Conservation (phyloP, 2,113 vertebrate genomes). For the Vicugna pacos region DNA sequence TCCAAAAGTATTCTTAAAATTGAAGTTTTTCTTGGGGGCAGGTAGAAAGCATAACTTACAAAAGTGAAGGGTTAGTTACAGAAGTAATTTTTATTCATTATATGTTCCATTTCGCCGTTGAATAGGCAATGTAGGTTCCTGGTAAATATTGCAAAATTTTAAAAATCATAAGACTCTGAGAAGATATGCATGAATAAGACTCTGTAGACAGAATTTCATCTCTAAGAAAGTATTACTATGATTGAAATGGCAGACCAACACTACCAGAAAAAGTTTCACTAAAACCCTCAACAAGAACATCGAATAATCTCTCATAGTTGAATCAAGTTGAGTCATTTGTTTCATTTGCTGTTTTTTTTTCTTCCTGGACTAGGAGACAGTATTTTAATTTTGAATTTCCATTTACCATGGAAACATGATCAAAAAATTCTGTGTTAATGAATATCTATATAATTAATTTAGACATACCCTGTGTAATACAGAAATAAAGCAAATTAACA, state of each 20-base stretch:
- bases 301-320: slow-evolving; percentile 74
- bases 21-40: slow-evolving; percentile 40
- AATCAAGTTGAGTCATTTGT: slow-evolving; percentile 78
- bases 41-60: slow-evolving; percentile 33
- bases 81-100: slow-evolving; percentile 54
- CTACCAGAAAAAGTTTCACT: slow-evolving; percentile 28
- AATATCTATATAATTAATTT: slow-evolving; percentile 84
- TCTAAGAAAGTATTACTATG: slow-evolving; percentile 32
- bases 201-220: slow-evolving; percentile 36
- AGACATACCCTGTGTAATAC: slow-evolving; percentile 82
- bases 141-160: slow-evolving; percentile 44
- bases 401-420: slow-evolving; percentile 84
- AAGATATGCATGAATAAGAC: slow-evolving; percentile 67
- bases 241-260: slow-evolving; percentile 53
- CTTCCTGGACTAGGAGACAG: slow-evolving; percentile 81
- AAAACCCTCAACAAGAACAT: slow-evolving; percentile 57
- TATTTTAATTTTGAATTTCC: slow-evolving; percentile 84
- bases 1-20: slow-evolving; percentile 53
- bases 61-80: background rate
- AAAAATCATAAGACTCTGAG: slow-evolving; percentile 38
- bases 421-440: slow-evolving; percentile 83
- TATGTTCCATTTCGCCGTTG: background rate
- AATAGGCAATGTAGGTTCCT: slow-evolving; percentile 14
- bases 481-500: slow-evolving; percentile 84
- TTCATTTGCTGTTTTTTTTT: slow-evolving; percentile 84